These are phyloP conservation scores for Acanthornis magna DNA, from an alignment of 2,797 vertebrate species.

Conservation along the genomic window DNA sequence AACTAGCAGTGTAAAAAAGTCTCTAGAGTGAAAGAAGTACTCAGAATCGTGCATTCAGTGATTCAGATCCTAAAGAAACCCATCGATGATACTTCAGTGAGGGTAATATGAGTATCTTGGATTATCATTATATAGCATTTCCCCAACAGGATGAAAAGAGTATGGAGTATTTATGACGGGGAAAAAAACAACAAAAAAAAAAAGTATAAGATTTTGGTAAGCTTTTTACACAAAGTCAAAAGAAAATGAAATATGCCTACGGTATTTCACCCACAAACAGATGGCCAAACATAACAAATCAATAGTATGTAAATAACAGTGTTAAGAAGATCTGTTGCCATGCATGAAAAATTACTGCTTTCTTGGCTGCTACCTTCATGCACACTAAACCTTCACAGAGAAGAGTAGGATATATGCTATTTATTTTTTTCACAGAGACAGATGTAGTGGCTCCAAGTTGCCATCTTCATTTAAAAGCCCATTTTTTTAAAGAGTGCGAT, in stretches of 20 bases:
- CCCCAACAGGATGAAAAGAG: not conserved
- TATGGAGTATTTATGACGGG: not conserved
- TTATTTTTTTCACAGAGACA: slow-evolving; percentile 19
- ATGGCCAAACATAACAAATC: slow-evolving; percentile 73
- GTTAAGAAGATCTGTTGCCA: slow-evolving; percentile 44
- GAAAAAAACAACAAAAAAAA: not conserved
- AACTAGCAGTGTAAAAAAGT: not conserved
- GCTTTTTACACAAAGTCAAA: slow-evolving; percentile 52
- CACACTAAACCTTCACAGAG: slow-evolving; percentile 22
- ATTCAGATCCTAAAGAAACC: not conserved
- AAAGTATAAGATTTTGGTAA: not conserved
- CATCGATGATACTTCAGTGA: not conserved
- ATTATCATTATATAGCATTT: not conserved
- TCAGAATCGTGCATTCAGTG: not conserved
- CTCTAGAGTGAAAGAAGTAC: not conserved
- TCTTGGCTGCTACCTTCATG: slow-evolving; percentile 40
- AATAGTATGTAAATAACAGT: slow-evolving; percentile 68
- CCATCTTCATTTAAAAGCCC: slow-evolving; percentile 29
- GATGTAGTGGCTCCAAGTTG: slow-evolving; percentile 12
- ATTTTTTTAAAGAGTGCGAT: not conserved
- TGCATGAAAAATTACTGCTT: slow-evolving; percentile 59
- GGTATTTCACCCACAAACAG: slow-evolving; percentile 67
- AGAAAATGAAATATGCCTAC: slow-evolving; percentile 24
- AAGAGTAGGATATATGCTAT: slow-evolving; percentile 8
- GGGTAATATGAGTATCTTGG: not conserved